Conservation (phyloP, 92 coral and sea anemone species). For the Phenganax subtilis region DNA sequence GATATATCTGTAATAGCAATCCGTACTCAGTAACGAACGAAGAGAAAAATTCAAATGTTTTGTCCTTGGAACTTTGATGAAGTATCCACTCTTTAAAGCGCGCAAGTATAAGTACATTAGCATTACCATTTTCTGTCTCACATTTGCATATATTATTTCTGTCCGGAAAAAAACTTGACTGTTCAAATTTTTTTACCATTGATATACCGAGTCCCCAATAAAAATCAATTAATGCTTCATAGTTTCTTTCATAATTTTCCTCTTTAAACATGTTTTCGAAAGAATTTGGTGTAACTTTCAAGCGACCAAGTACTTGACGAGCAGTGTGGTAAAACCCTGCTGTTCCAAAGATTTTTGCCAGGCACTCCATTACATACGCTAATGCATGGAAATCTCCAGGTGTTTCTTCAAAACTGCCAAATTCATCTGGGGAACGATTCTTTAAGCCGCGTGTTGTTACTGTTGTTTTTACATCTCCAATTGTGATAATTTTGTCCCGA, state of each 20-base stretch:
- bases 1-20: background rate
- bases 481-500: constrained; percentile 21
- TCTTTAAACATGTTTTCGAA: constrained; percentile 33
- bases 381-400: constrained; percentile 32
- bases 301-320: background rate
- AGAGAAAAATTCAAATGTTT: background rate
- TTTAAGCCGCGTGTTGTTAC: constrained; percentile 26
- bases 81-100: background rate
- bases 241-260: constrained; percentile 37
- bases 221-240: constrained; percentile 15
- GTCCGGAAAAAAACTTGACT: background rate
- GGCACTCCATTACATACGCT: constrained; percentile 28
- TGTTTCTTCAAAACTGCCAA: constrained; percentile 27
- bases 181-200: constrained; percentile 9
- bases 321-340: constrained; percentile 28
- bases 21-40: constrained; percentile 10
- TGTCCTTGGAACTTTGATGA: background rate
- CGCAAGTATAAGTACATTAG: background rate
- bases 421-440: constrained; percentile 26
- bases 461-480: constrained; percentile 27
- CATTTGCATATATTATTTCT: background rate
- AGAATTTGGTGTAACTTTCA: constrained; percentile 30
- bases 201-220: constrained; percentile 29
- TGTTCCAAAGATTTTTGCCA: constrained; percentile 31
- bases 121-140: background rate